These are phyloP conservation scores for Poliocrania exsul DNA, from an alignment of 2,797 vertebrate species.

Conservation along the genomic window DNA sequence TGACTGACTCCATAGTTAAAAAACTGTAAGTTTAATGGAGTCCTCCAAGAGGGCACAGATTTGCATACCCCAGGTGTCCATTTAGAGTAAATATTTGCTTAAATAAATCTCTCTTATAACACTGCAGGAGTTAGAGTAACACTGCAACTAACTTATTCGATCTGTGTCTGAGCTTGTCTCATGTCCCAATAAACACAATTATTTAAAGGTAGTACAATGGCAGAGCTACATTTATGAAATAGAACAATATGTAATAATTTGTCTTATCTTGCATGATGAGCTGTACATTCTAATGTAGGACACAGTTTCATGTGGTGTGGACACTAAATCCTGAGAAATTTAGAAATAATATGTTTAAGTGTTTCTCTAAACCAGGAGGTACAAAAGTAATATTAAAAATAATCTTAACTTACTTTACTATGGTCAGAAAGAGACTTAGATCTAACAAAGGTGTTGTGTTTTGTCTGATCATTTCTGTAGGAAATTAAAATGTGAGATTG, in stretches of 20 bases:
- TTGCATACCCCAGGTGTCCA: background rate
- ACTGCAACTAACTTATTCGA: background rate
- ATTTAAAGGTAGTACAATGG: background rate
- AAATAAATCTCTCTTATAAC: background rate
- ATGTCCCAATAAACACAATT: background rate
- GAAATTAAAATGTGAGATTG: background rate
- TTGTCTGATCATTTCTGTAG: background rate
- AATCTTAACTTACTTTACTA: background rate
- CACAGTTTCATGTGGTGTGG: background rate
- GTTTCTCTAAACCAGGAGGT: background rate
- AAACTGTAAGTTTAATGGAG: background rate
- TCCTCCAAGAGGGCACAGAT: background rate
- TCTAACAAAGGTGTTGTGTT: background rate
- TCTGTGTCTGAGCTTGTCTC: conserved; percentile 2
- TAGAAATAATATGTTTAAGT: background rate
- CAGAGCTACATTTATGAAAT: background rate
- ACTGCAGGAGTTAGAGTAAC: background rate
- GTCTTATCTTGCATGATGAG: background rate
- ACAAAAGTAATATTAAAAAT: background rate
- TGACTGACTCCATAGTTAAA: background rate
- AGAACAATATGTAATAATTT: conserved; percentile 23
- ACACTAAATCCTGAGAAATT: background rate
- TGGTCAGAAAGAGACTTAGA: background rate
- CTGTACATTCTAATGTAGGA: background rate
- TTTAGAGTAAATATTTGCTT: background rate